Conservation (phyloP, 2,797 vertebrate species). For the Leontocebus nigricollis region DNA sequence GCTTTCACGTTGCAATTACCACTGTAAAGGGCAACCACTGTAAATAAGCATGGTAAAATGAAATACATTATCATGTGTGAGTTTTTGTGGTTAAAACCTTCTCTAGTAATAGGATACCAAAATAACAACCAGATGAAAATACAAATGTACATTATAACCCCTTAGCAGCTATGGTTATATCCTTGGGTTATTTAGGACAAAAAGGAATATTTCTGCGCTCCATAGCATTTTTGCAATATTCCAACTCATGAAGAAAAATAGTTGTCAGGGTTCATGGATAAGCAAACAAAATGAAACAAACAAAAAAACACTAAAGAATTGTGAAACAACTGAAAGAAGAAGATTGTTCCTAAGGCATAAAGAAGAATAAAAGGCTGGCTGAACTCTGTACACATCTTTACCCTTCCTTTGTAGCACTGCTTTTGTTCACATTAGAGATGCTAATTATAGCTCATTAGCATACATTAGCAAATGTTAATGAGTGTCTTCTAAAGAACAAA, state of each 20-base stretch:
- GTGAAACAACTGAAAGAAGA: not conserved
- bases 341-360: not conserved
- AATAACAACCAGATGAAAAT: constrained; percentile 65
- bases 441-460: constrained; percentile 65
- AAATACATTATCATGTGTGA: constrained; percentile 44
- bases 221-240: constrained; percentile 20
- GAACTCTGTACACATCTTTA: not conserved
- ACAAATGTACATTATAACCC: constrained; percentile 3
- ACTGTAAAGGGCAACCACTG: constrained; percentile 46
- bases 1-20: constrained; percentile 37
- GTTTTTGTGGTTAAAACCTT: constrained; percentile 47
- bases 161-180: not conserved
- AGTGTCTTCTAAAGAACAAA: constrained; percentile 66
- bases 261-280: not conserved
- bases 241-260: constrained; percentile 17
- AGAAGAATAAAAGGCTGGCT: not conserved
- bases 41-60: constrained; percentile 48
- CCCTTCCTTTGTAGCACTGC: not conserved
- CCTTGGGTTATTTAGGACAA: constrained; percentile 8
- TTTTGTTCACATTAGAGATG: constrained; percentile 54
- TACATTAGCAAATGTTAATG: constrained; percentile 73
- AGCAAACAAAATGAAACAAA: constrained; percentile 52
- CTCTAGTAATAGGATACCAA: constrained; percentile 59
- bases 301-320: constrained; percentile 16
- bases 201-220: constrained; percentile 13